Evolutionary conservation across 2,113 vertebrate genomes (phyloP), one percentile per base, ranked within the genome.

Genomic region (Rhipidura dahli): DNA sequence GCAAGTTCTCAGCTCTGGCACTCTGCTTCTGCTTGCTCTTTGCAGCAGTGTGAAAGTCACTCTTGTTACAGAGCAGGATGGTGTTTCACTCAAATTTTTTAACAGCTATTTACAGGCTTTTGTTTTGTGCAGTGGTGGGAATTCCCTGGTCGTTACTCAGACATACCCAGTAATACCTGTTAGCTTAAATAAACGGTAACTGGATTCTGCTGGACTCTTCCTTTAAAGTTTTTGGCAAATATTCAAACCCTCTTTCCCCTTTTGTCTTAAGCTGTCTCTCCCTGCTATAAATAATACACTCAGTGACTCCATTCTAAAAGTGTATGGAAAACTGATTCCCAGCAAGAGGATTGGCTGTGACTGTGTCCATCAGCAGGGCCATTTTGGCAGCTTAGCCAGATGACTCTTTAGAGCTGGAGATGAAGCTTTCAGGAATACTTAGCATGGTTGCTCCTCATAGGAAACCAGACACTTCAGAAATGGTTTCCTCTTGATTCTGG

Each of bases 401-500:
- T 61, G 69, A 68, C 44, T 63, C 2, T 61, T 72, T 3, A 82
- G 77, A 70, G 83, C 59, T 57, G 65, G 68, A 87, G 72, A 42
- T 76, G 13, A 31, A 71, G 57, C 39, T 96, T 64, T 93, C 89
- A 89, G 88, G 77, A 90, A 71, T 35, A 42, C 15, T 30, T 61
- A 71, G 66, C 47, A 5, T 31, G 64, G 53, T 35, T 60, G 37
- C 26, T 37, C 73, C 69, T 86, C 57, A 31, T 64, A 86, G 95
- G 96, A 97, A 97, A 94, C 92, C 82, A 89, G 59, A 70, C 91
- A 75, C 84, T 93, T 93, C 72, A 89, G 82, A 94, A 94, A 47
- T 35, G 71, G 89, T 94, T 97, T 96, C 96, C 97, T 97, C 91
- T 93, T 77, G 84, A 57, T 95, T 96, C 96, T 96, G 96, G 94